Evolutionary conservation across 2,113 vertebrate species (phyloP).

Genomic region (Sialia sialis): DNA sequence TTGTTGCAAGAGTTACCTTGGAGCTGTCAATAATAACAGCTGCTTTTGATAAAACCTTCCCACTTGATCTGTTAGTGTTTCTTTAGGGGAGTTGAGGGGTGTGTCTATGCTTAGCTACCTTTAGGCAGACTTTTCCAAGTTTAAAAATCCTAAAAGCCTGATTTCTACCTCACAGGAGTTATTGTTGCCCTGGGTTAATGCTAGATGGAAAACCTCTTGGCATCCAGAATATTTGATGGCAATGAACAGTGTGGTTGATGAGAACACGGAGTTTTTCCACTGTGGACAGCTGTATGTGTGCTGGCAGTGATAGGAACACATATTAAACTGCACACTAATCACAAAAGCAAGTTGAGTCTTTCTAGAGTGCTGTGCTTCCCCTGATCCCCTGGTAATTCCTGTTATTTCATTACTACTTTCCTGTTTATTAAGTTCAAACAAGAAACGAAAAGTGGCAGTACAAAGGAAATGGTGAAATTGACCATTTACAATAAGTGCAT

Average conservation of each 20-base stretch:
- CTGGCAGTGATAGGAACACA: not conserved
- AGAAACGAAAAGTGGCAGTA: not conserved
- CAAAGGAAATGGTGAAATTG: not conserved
- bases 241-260: not conserved
- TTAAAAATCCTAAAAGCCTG: not conserved
- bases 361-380: not conserved
- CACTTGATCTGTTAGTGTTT: not conserved
- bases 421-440: not conserved
- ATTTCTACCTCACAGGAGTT: not conserved
- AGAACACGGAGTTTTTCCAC: not conserved
- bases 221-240: not conserved
- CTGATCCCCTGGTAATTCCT: not conserved
- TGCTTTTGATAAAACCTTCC: not conserved
- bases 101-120: not conserved
- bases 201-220: not conserved
- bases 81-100: too few relatives aligned
- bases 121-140: not conserved
- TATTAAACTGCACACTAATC: not conserved
- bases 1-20: not conserved
- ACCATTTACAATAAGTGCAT: not conserved
- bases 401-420: not conserved
- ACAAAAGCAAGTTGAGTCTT: not conserved
- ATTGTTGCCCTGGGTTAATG: not conserved
- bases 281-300: not conserved
- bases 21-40: constrained; percentile 3